Evolutionary conservation across 2,113 vertebrate genomes (phyloP).

Genomic region (Sarotherodon lohbergeri): DNA sequence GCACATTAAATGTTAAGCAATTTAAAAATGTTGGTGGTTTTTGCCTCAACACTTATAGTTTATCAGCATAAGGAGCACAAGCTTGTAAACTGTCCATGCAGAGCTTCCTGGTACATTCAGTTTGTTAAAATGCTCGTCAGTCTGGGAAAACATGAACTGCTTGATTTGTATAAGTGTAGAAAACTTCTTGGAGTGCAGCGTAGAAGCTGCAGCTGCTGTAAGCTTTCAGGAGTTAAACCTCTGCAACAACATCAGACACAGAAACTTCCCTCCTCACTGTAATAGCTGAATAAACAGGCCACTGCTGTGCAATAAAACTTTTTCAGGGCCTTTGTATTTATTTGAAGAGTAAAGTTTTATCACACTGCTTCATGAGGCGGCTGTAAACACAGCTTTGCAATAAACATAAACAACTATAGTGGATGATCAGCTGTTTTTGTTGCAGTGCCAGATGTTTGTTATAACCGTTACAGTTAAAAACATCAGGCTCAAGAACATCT

Average conservation of each 20-base stretch:
- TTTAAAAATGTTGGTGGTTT: background rate
- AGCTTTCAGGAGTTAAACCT: background rate
- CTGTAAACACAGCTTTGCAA: constrained; percentile 1
- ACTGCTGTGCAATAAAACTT: background rate
- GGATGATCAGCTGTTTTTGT: background rate
- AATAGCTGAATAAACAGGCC: background rate
- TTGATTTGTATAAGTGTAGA: background rate
- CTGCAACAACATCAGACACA: background rate
- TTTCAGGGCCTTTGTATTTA: constrained; percentile 10
- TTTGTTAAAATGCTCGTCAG: background rate
- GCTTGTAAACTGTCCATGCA: background rate
- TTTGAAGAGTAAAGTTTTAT: constrained; percentile 19
- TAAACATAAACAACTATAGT: background rate
- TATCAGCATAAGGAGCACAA: background rate
- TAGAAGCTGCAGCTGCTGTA: background rate
- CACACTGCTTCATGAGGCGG: background rate
- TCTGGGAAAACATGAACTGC: background rate
- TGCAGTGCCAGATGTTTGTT: background rate
- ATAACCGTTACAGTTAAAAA: background rate
- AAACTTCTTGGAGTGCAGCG: background rate
- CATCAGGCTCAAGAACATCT: background rate
- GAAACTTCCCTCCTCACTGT: background rate
- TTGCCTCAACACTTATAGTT: background rate
- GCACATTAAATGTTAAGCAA: background rate
- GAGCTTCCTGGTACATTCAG: background rate